Conservation (phyloP, 2,113 vertebrate genomes). For the Anguilla rostrata region DNA sequence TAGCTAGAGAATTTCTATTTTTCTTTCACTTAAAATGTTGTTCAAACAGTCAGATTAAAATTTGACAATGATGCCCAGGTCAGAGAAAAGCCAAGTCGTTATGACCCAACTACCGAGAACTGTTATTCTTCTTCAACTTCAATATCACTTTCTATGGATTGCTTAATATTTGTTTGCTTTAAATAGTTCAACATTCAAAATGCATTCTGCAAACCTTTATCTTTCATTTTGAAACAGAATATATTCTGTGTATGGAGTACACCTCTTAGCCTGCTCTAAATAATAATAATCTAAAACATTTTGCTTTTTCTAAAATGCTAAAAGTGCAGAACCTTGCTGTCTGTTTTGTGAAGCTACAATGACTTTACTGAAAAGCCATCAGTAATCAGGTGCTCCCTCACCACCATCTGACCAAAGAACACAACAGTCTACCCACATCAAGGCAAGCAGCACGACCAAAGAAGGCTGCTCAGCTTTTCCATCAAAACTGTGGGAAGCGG, state of each 20-base stretch:
- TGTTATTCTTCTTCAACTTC: not conserved
- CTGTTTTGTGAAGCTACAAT: constrained; percentile 30
- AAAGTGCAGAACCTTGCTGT: constrained; percentile 35
- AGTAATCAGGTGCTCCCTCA: not conserved
- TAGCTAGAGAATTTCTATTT: constrained; percentile 1
- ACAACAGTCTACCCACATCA: not conserved
- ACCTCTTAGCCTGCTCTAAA: constrained; percentile 21
- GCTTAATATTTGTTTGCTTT: not conserved
- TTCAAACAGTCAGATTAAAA: not conserved
- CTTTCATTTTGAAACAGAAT: not conserved
- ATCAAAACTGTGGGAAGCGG: not conserved
- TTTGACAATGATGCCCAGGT: not conserved
- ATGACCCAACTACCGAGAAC: not conserved
- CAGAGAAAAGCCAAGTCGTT: not conserved
- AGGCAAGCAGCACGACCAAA: not conserved
- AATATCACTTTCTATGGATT: not conserved
- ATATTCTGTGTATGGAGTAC: not conserved
- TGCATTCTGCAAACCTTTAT: not conserved
- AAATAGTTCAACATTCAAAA: not conserved
- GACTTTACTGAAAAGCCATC: not conserved
- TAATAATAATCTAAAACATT: constrained; percentile 26
- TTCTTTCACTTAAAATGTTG: not conserved
- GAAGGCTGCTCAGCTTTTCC: not conserved
- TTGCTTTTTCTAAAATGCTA: constrained; percentile 25
- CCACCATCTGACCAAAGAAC: not conserved